Conservation (phyloP, 2,888 invertebrate genomes). For the Papilio elwesi region DNA sequence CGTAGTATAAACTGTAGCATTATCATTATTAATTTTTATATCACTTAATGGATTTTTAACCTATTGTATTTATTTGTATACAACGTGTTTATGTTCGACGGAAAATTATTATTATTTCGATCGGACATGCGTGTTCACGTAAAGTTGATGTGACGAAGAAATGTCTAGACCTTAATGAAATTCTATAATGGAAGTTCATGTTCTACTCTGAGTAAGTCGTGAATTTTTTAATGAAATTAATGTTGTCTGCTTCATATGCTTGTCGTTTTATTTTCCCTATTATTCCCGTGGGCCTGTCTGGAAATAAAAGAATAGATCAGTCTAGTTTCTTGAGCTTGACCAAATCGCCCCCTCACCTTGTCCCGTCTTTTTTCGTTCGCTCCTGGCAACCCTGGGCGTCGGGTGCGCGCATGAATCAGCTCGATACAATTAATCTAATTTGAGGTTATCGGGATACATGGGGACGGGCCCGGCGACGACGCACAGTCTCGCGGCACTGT, state of each 20-base stretch:
- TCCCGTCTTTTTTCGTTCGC: slow-evolving; percentile 32
- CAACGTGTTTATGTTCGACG: no score
- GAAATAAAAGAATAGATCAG: slow-evolving; percentile 6
- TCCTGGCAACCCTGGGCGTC: slow-evolving; percentile 45
- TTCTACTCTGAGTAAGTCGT: neutral
- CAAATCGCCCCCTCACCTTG: slow-evolving; percentile 26
- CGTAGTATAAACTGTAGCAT: no score
- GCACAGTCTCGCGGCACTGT: slow-evolving; percentile 76
- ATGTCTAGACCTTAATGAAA: neutral
- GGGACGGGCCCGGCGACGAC: slow-evolving; percentile 68
- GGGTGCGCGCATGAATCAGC: slow-evolving; percentile 78
- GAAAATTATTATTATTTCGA: neutral
- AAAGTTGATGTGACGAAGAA: neutral
- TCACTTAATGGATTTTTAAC: no score
- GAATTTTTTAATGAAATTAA: neutral
- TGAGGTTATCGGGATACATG: slow-evolving; percentile 79
- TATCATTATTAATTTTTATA: no score
- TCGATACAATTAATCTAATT: slow-evolving; percentile 83
- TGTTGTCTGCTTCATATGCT: neutral
- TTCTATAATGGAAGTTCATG: neutral
- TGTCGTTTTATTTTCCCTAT: neutral
- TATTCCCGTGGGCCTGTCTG: neutral
- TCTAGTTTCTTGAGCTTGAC: slow-evolving; percentile 22
- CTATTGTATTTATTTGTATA: no score
- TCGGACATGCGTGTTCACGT: neutral